Base-by-base conservation (phyloP, 2,888 invertebrate genomes). In the Drymonia ruficornis region DNA sequence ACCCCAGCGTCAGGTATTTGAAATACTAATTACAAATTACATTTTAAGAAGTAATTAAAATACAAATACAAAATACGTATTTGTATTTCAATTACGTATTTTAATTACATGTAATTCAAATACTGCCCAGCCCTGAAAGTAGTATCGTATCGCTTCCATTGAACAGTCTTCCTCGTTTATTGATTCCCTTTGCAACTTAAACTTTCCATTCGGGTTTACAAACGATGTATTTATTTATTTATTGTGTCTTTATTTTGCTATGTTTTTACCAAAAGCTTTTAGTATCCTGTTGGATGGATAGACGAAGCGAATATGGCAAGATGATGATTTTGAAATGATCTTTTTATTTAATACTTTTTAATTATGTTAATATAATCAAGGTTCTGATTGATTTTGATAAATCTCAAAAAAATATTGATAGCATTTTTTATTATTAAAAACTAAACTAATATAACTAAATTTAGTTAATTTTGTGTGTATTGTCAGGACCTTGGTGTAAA, bases 81-180 rank as follows among this genome's bases (percentile, higher is more conserved):
- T 23, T 45, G 45, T 45, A 28, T 45, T 45, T 45, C 45, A 45
- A 45, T 45, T 45, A 45, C 45, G 45, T 45, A 38, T 47, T 50
- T 47, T 47, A 45, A 50, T 19, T 29, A 43, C 42, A 50, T 31
- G 42, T 43, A 50, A 50, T 40, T 49, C 23, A 38, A 34, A 49
- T 49, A 49, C 28, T 38, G 44, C 44, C 44, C 44, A 44, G 19
- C 44, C 44, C 44, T 44, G 4, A 23, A 7, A 7, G 1, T 23
- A 4, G 23, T 23, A 23, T 23, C 23, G 23, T 23, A 23, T 23
- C 23, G 67, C 67, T 71, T 76, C 74, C 75, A 63, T 55, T 50
- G 55, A 66, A 59, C 49, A 55, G 67, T 74, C 76, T 78, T 78
- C 76, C 76, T 61, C 60, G 56, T 56, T 59, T 64, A 65, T 63